Evolutionary conservation across 1,140 invertebrate genomes (phyloP).

Genomic region (Drosophila azteca): DNA sequence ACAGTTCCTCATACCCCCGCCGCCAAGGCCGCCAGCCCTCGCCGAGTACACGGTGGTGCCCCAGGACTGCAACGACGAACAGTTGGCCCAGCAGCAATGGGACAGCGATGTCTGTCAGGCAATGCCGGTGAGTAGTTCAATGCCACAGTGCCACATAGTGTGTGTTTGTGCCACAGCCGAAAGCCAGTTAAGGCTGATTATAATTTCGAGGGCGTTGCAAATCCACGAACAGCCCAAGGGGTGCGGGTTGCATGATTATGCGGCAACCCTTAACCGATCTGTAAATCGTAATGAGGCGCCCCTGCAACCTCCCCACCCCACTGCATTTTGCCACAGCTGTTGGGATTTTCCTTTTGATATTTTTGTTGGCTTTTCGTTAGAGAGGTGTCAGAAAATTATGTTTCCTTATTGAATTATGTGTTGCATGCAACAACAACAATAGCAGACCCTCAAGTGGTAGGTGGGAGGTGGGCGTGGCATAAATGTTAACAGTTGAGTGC

Average conservation of each 20-base stretch:
- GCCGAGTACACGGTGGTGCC: constrained; percentile 79
- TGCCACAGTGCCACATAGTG: too few species aligned
- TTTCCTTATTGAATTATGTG: constrained; percentile 77
- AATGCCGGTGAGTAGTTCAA: constrained; percentile 85
- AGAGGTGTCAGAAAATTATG: constrained; percentile 70
- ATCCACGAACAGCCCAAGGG: constrained; percentile 16
- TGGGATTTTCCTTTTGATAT: constrained; percentile 44
- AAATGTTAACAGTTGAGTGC: constrained; percentile 57
- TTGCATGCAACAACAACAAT: constrained; percentile 46
- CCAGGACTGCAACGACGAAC: constrained; percentile 75
- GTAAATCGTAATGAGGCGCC: constrained; percentile 44
- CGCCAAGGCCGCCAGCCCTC: constrained; percentile 85
- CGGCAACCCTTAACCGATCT: constrained; percentile 48
- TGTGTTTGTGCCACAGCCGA: too few species aligned
- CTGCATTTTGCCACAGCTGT: constrained; percentile 67
- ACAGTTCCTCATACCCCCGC: constrained; percentile 86
- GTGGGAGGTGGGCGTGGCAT: constrained; percentile 42
- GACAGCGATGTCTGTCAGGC: constrained; percentile 83
- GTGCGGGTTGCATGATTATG: constrained; percentile 21
- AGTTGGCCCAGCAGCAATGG: constrained; percentile 77
- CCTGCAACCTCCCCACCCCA: background rate
- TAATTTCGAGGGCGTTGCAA: constrained; percentile 49
- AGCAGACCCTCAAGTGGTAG: constrained; percentile 42
- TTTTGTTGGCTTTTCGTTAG: too few species aligned
- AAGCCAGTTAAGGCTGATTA: constrained; percentile 37